Evolutionary conservation across 2,888 invertebrate species (phyloP).

Genomic region (Hypolimnas misippus): DNA sequence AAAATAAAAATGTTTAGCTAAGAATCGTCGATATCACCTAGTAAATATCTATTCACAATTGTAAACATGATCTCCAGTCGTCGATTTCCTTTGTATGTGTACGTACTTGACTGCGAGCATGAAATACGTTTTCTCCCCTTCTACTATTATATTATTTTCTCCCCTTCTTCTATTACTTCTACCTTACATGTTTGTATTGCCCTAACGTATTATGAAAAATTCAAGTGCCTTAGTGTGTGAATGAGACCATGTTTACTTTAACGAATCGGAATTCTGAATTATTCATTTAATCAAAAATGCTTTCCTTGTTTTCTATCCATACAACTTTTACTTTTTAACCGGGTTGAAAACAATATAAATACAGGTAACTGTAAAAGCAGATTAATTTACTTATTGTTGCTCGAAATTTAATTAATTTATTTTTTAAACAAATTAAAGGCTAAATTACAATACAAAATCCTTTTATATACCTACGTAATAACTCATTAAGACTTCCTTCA

Average conservation of each 20-base stretch:
- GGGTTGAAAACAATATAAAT: no score
- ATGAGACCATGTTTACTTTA: background rate
- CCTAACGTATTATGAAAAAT: background rate
- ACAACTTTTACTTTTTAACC: background rate
- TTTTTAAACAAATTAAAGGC: no score
- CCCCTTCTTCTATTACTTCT: no score
- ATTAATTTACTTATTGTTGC: no score
- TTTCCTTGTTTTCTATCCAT: background rate
- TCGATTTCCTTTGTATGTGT: conserved; percentile 34
- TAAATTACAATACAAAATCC: no score
- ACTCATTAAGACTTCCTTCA: background rate
- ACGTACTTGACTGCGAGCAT: conserved; percentile 39
- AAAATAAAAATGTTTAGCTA: conserved; percentile 9
- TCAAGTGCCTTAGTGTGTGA: background rate
- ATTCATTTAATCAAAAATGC: background rate
- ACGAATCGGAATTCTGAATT: no score
- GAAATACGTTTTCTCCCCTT: conserved; percentile 32
- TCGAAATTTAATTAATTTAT: no score
- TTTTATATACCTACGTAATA: no score
- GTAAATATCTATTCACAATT: conserved; percentile 34
- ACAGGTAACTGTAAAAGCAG: no score
- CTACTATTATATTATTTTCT: no score
- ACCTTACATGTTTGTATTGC: conserved; percentile 5
- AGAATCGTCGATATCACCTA: conserved; percentile 25
- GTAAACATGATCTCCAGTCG: conserved; percentile 41